phyloP scores from a whole-genome alignment of 2,113 vertebrate species.

The Sceloporus undulatus region DNA sequence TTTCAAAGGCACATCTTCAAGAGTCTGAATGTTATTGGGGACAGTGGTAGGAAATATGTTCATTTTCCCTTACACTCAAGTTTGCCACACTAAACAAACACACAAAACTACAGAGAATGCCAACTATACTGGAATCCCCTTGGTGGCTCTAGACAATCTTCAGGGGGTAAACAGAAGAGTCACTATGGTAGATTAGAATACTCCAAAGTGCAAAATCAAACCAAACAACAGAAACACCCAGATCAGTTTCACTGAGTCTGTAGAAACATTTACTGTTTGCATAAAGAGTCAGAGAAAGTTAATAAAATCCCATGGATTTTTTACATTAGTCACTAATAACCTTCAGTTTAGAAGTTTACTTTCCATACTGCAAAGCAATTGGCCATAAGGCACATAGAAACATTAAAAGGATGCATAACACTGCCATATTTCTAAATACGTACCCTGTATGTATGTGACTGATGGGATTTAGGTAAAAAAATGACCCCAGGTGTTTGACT shows the following conservation, averaged over 20 bases:
- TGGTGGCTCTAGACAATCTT: slow-evolving; percentile 22
- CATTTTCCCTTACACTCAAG: too few relatives aligned
- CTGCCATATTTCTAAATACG: slow-evolving; percentile 10
- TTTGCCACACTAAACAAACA: too few relatives aligned
- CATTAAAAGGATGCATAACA: not conserved
- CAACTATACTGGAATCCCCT: too few relatives aligned
- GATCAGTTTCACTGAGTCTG: not conserved
- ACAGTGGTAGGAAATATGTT: too few relatives aligned
- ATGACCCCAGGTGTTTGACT: not conserved
- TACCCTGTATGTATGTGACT: not conserved
- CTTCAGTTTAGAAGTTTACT: not conserved
- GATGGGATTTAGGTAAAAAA: not conserved
- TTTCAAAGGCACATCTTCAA: too few relatives aligned
- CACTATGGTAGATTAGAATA: fast-evolving
- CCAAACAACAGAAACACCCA: slow-evolving; percentile 46
- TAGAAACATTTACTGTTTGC: not conserved
- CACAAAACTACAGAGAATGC: too few relatives aligned
- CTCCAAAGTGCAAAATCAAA: not conserved
- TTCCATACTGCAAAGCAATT: not conserved
- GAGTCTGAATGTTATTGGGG: not conserved
- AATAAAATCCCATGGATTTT: slow-evolving; percentile 1
- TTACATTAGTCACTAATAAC: fast-evolving
- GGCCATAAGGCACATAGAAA: not conserved
- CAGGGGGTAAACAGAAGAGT: not conserved
- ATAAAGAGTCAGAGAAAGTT: not conserved